Conservation (phyloP, 2,888 invertebrate species). For the Alcis repandata region DNA sequence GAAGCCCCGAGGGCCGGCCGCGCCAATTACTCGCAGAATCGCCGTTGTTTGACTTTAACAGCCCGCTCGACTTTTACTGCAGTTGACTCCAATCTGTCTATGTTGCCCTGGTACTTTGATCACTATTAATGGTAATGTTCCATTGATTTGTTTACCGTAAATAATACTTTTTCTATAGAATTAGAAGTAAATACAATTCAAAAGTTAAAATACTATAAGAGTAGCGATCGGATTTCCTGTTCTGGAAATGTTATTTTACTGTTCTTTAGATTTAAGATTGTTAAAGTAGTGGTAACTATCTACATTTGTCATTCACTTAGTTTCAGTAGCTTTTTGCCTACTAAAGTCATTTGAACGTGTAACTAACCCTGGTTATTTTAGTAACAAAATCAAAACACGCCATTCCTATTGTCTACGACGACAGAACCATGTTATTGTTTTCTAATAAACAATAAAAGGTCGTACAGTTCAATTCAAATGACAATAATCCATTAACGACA, state of each 20-base stretch:
- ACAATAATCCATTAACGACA: slow-evolving; percentile 79
- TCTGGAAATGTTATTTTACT: too few species aligned
- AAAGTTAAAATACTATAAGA: too few species aligned
- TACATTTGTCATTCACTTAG: too few species aligned
- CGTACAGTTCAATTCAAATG: slow-evolving; percentile 70
- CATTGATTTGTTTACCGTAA: slow-evolving; percentile 6
- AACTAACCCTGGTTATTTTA: slow-evolving; percentile 8
- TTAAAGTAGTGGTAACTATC: too few species aligned
- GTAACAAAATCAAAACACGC: slow-evolving; percentile 35
- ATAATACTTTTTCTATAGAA: background rate
- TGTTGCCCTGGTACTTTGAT: slow-evolving; percentile 53
- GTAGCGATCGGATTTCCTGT: too few species aligned
- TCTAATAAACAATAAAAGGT: slow-evolving; percentile 69
- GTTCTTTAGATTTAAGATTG: too few species aligned
- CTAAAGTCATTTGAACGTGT: background rate
- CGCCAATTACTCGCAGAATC: slow-evolving; percentile 80
- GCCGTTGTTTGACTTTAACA: slow-evolving; percentile 78
- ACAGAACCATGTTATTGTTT: slow-evolving; percentile 64
- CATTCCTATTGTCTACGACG: slow-evolving; percentile 46
- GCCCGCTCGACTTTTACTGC: slow-evolving; percentile 72
- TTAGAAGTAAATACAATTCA: background rate
- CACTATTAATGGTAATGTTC: slow-evolving; percentile 21
- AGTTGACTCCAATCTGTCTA: slow-evolving; percentile 60
- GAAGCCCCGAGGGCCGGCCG: slow-evolving; percentile 76
- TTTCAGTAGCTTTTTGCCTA: background rate